A percentile compares a stretch with the other conserved stretches of the same genome.
Evolutionary conservation across 2,797 vertebrate species (phyloP).

Genomic region (Dendrocincla tyrannina): DNA sequence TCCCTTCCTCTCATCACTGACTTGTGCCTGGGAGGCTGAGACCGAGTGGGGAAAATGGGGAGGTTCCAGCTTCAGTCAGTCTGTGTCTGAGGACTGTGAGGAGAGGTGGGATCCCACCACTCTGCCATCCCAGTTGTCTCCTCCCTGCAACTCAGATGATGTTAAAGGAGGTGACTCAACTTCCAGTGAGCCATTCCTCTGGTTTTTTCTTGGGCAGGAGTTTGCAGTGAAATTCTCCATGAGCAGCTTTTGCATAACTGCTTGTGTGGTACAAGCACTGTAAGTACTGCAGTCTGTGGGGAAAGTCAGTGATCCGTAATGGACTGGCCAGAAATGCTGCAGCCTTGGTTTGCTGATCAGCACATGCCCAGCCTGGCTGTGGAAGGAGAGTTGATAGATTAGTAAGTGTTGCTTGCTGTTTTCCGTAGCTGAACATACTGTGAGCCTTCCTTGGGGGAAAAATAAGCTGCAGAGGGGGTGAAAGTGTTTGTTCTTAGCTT

Average conservation of each 20-base stretch:
- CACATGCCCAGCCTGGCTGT: background rate
- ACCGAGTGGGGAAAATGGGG: background rate
- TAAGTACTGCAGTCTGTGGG: background rate
- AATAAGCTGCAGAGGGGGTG: conserved; percentile 52
- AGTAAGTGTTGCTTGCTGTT: conserved; percentile 33
- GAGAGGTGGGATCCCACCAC: background rate
- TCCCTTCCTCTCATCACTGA: background rate
- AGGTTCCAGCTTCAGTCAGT: background rate
- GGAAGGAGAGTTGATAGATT: background rate
- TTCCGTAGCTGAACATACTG: conserved; percentile 28
- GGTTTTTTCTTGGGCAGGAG: background rate
- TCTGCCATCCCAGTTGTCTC: background rate
- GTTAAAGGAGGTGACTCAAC: background rate
- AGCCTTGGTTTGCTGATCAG: background rate
- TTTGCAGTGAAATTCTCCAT: background rate
- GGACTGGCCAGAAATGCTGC: background rate
- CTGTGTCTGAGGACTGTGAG: accelerated
- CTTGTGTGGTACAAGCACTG: background rate
- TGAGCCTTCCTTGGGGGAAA: conserved; percentile 46
- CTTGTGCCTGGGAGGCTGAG: background rate
- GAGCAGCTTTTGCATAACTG: background rate
- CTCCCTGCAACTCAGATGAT: background rate
- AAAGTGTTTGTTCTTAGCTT: conserved; percentile 63
- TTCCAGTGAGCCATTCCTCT: background rate
- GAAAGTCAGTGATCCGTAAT: background rate